Evolutionary conservation across 2,888 invertebrate genomes (phyloP).

Genomic region (Drosophila infuscata): DNA sequence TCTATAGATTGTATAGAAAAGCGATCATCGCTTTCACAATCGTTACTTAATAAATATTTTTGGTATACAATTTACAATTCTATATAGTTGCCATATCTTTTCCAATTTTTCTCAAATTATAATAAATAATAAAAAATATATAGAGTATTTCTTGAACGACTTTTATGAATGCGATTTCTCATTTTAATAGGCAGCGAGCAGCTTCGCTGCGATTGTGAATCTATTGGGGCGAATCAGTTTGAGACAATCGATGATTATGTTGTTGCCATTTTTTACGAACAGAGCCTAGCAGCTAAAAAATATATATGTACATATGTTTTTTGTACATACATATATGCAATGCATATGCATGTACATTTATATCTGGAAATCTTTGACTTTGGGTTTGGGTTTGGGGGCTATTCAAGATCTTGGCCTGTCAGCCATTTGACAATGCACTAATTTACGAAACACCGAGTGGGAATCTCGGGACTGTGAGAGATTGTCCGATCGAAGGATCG

Average conservation of each 20-base stretch:
- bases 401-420: conserved; percentile 33
- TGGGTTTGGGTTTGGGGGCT: conserved; percentile 14
- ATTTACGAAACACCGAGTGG: conserved; percentile 77
- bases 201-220: conserved; percentile 61
- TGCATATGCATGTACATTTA: conserved; percentile 29
- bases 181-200: conserved; percentile 61
- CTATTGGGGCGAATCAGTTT: conserved; percentile 36
- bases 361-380: conserved; percentile 29
- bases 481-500: conserved; percentile 29
- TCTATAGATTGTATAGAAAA: neutral
- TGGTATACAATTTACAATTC: neutral
- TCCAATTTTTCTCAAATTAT: too few relatives aligned
- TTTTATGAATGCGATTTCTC: neutral
- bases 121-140: too few relatives aligned
- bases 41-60: neutral
- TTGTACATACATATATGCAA: neutral
- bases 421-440: conserved; percentile 72
- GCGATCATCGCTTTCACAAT: neutral
- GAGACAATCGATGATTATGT: conserved; percentile 68
- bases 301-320: conserved; percentile 31
- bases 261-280: conserved; percentile 73
- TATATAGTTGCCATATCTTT: neutral
- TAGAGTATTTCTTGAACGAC: conserved; percentile 40
- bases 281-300: conserved; percentile 56
- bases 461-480: conserved; percentile 18